Evolutionary conservation across 92 coral and sea anemone genomes (phyloP).

Genomic region (Galaxea fascicularis): DNA sequence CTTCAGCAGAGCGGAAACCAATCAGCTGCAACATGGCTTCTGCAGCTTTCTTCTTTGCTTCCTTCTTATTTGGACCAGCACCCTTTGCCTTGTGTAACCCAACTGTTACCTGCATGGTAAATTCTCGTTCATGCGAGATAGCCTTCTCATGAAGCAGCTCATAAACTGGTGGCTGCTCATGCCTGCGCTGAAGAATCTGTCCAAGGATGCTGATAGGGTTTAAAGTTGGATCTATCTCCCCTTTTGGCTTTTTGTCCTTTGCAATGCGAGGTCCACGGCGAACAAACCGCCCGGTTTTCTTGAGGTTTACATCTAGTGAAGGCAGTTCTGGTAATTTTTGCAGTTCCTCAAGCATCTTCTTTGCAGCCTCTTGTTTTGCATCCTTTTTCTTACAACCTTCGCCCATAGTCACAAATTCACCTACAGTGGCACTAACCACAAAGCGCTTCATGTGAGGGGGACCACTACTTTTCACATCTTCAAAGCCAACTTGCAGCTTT

Average conservation of each 20-base stretch:
- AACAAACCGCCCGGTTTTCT: slow-evolving; percentile 69
- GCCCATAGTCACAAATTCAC: slow-evolving; percentile 76
- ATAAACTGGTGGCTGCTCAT: slow-evolving; percentile 85
- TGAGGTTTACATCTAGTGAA: slow-evolving; percentile 48
- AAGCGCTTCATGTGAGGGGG: slow-evolving; percentile 97
- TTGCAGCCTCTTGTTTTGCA: slow-evolving; percentile 89
- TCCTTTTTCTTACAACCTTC: slow-evolving; percentile 93
- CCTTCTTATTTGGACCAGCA: slow-evolving; percentile 90
- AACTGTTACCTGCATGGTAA: slow-evolving; percentile 86
- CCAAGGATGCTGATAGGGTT: slow-evolving; percentile 93
- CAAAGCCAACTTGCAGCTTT: slow-evolving; percentile 85
- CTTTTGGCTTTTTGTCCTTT: slow-evolving; percentile 65
- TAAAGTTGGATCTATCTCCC: slow-evolving; percentile 88
- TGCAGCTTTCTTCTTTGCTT: slow-evolving; percentile 94
- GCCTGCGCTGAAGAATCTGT: slow-evolving; percentile 94
- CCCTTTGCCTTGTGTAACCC: slow-evolving; percentile 82
- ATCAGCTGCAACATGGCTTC: slow-evolving; percentile 91
- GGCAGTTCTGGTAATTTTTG: slow-evolving; percentile 81
- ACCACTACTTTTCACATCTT: slow-evolving; percentile 82
- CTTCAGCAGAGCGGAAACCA: slow-evolving; percentile 82
- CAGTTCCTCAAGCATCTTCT: slow-evolving; percentile 88
- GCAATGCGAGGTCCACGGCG: slow-evolving; percentile 72
- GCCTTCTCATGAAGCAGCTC: slow-evolving; percentile 79
- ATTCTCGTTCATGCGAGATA: slow-evolving; percentile 63
- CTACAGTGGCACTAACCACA: slow-evolving; percentile 85